Evolutionary conservation across 2,888 invertebrate species (phyloP).

Genomic region (Netelia virgata): DNA sequence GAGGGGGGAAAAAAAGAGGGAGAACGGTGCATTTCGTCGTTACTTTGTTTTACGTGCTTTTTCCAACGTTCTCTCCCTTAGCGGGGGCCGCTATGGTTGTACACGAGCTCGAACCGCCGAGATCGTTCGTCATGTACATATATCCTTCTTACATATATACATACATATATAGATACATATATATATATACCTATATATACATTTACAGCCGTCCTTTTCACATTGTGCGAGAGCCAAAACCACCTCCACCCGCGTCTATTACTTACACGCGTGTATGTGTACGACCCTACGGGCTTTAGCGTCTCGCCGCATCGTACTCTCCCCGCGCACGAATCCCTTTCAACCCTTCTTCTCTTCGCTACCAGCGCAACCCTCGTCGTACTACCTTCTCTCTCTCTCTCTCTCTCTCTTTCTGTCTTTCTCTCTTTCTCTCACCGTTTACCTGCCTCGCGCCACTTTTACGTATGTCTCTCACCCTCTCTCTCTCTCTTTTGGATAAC

Average conservation of each 20-base stretch:
- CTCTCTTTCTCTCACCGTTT: not conserved
- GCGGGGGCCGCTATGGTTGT: conserved; percentile 15
- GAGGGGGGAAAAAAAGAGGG: conserved; percentile 74
- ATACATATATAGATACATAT: no score
- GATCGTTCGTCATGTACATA: conserved; percentile 52
- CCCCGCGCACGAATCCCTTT: not conserved
- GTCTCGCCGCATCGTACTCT: conserved; percentile 46
- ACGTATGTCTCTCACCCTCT: conserved; percentile 2
- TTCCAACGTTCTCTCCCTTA: conserved; percentile 67
- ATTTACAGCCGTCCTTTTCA: conserved; percentile 38
- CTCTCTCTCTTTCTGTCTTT: not conserved
- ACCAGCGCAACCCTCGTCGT: conserved; percentile 16
- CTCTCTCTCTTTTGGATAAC: not conserved
- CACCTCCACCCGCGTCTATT: conserved; percentile 38
- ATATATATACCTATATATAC: conserved; percentile 24
- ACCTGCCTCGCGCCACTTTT: no score
- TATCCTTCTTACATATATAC: not conserved
- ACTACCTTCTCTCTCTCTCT: conserved; percentile 11
- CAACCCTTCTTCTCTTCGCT: conserved; percentile 53
- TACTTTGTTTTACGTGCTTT: conserved; percentile 84
- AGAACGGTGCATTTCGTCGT: conserved; percentile 82
- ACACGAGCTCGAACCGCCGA: conserved; percentile 43
- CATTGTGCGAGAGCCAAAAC: conserved; percentile 50
- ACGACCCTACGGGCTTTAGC: conserved; percentile 36
- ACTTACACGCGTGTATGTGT: conserved; percentile 24